phyloP scores from a whole-genome alignment of 2,797 vertebrate genomes.

The Melanotaenia trifasciata region DNA sequence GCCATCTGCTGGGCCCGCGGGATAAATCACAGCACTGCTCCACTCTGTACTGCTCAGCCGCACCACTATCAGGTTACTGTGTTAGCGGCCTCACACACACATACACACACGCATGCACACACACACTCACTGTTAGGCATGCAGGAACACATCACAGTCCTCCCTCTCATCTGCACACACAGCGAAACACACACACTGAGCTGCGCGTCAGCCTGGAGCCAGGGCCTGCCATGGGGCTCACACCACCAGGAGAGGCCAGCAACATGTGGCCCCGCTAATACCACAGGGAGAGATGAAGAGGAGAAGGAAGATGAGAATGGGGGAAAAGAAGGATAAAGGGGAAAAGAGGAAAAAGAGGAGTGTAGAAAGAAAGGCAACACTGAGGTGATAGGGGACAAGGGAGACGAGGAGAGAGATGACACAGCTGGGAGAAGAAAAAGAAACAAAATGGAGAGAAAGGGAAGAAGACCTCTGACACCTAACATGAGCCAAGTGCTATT shows the following conservation, averaged over 20 bases:
- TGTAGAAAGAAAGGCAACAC: constrained; percentile 1
- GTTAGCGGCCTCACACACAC: constrained; percentile 71
- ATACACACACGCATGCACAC: constrained; percentile 35
- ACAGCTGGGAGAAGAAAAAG: constrained; percentile 34
- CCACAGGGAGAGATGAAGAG: constrained; percentile 86
- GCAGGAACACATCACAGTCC: constrained; percentile 70
- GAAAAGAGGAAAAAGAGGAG: background rate
- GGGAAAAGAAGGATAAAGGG: constrained; percentile 1
- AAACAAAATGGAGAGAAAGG: constrained; percentile 13
- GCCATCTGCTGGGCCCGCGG: constrained; percentile 99
- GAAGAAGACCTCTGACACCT: constrained; percentile 79
- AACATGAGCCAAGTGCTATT: constrained; percentile 82
- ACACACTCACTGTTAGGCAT: constrained; percentile 55
- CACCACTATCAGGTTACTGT: constrained; percentile 81
- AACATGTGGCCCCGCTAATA: constrained; percentile 92
- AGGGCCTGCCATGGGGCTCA: constrained; percentile 87
- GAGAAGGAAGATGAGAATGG: constrained; percentile 15
- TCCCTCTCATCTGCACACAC: constrained; percentile 54
- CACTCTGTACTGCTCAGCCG: constrained; percentile 76
- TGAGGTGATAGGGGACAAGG: constrained; percentile 29
- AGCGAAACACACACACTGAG: constrained; percentile 56
- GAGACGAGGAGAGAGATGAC: constrained; percentile 33
- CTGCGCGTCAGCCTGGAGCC: constrained; percentile 94
- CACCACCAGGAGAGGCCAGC: constrained; percentile 89
- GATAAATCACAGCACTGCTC: constrained; percentile 98